Percentiles rank a stretch among this genome's conserved stretches.
Conservation (phyloP, 2,888 invertebrate genomes). For the Holacanthella duospinosa region DNA sequence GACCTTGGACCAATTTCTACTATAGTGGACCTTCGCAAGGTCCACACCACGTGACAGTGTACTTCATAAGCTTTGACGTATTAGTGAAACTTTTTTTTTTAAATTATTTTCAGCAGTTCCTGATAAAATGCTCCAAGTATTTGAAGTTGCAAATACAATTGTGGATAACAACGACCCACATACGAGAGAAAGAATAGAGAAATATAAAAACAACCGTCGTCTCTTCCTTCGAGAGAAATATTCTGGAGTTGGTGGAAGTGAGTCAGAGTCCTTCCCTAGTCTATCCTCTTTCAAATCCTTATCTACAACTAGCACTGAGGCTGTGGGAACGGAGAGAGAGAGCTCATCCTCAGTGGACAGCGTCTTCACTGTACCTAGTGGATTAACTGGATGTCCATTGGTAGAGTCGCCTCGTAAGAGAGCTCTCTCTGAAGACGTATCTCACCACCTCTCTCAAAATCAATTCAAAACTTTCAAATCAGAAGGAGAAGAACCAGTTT, state of each 20-base stretch:
- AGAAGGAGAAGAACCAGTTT: slow-evolving; percentile 13
- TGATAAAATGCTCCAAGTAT: slow-evolving; percentile 30
- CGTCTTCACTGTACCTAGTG: slow-evolving; percentile 15
- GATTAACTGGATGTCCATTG: too few relatives aligned
- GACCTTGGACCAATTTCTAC: too few relatives aligned
- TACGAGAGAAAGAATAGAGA: slow-evolving; percentile 72
- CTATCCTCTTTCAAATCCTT: too few relatives aligned
- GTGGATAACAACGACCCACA: slow-evolving; percentile 46
- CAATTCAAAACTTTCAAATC: slow-evolving; percentile 34
- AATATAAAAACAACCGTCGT: slow-evolving; percentile 81
- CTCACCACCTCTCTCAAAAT: slow-evolving; percentile 15
- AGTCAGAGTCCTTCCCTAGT: background rate
- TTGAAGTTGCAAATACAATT: slow-evolving; percentile 33
- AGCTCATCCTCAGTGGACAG: slow-evolving; percentile 19
- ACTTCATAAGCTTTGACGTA: too few relatives aligned
- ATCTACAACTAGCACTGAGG: background rate
- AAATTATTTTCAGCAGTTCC: too few relatives aligned
- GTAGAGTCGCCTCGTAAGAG: slow-evolving; percentile 35
- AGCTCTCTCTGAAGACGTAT: slow-evolving; percentile 31
- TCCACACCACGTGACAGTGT: too few relatives aligned
- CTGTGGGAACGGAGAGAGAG: slow-evolving; percentile 10
- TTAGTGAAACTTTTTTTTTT: too few relatives aligned
- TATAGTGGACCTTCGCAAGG: too few relatives aligned
- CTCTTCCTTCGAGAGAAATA: slow-evolving; percentile 67
- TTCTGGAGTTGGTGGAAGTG: background rate